Evolutionary conservation across 2,113 vertebrate genomes (phyloP).

Genomic region (Chrysochloris asiatica): DNA sequence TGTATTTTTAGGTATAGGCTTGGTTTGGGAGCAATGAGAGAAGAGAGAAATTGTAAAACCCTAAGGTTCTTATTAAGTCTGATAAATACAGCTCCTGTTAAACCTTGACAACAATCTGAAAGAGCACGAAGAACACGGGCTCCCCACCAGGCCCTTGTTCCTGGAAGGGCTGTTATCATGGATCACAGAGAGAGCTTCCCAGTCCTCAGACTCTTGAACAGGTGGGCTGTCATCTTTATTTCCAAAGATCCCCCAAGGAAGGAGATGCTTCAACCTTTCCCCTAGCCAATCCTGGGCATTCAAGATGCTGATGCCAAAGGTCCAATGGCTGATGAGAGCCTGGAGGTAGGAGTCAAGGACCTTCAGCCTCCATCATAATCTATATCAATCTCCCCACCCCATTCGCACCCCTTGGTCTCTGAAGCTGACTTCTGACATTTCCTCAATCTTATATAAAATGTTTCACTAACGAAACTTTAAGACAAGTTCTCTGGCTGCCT

Average conservation of each 20-base stretch:
- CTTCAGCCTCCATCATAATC: rapidly evolving
- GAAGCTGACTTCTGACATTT: not conserved
- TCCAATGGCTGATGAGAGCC: too few species aligned
- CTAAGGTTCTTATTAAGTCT: slow-evolving; percentile 2
- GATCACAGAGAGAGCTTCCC: too few species aligned
- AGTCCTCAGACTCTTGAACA: not conserved
- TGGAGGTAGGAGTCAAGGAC: too few species aligned
- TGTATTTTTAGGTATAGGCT: slow-evolving; percentile 43
- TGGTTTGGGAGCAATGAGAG: slow-evolving; percentile 32
- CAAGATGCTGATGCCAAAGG: not conserved
- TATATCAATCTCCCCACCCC: rapidly evolving
- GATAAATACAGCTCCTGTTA: not conserved
- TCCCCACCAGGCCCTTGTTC: not conserved
- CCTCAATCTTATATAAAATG: not conserved
- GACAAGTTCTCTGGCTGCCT: not conserved
- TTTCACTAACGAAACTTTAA: not conserved
- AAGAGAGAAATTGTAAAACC: not conserved
- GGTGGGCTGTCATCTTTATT: not conserved
- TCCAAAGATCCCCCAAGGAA: not conserved
- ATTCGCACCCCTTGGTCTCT: not conserved
- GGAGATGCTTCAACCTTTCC: not conserved
- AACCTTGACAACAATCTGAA: not conserved
- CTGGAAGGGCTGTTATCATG: rapidly evolving
- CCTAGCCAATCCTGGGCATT: not conserved
- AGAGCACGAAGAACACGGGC: not conserved